Percentiles rank a stretch among this genome's conserved stretches.
Evolutionary conservation across 2,888 invertebrate genomes (phyloP).

Genomic region (Torymus aiolomorphi): DNA sequence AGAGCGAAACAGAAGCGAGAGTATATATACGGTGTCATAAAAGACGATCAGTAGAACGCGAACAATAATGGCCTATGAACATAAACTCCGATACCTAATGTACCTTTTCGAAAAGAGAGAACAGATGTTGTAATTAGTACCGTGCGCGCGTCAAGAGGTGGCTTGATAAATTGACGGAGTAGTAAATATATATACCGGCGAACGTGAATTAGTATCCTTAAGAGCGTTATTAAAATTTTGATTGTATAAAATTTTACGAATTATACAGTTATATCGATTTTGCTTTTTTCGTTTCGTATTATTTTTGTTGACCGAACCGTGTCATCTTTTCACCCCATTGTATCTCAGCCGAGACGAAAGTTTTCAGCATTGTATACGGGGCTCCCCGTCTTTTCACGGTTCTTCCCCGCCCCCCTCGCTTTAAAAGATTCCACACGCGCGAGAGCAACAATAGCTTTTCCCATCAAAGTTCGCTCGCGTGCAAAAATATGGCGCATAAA

Average conservation of each 20-base stretch:
- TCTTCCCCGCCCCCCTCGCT: neutral
- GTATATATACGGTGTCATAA: slow-evolving; percentile 3
- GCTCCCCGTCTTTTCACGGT: neutral
- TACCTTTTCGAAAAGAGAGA: neutral
- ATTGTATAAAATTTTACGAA: no score
- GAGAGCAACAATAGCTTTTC: slow-evolving; percentile 32
- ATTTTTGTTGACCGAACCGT: slow-evolving; percentile 6
- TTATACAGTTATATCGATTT: no score
- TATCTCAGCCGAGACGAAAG: neutral
- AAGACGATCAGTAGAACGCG: slow-evolving; percentile 12
- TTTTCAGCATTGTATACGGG: slow-evolving; percentile 8
- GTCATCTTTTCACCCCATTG: neutral
- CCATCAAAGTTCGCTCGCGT: slow-evolving; percentile 23
- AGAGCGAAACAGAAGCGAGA: slow-evolving; percentile 31
- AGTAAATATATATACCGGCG: no score
- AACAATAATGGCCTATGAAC: slow-evolving; percentile 30
- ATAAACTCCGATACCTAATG: slow-evolving; percentile 19
- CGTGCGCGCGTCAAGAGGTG: neutral
- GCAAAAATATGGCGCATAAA: slow-evolving; percentile 37
- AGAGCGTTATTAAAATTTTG: no score
- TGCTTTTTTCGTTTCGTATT: neutral
- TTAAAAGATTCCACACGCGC: neutral
- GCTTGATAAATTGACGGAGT: neutral
- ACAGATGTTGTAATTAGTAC: slow-evolving; percentile 34
- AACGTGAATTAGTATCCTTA: no score